A percentile compares a stretch with the other conserved stretches of the same genome.
phyloP scores from a whole-genome alignment of 2,797 vertebrate genomes.

The Florisuga fusca region DNA sequence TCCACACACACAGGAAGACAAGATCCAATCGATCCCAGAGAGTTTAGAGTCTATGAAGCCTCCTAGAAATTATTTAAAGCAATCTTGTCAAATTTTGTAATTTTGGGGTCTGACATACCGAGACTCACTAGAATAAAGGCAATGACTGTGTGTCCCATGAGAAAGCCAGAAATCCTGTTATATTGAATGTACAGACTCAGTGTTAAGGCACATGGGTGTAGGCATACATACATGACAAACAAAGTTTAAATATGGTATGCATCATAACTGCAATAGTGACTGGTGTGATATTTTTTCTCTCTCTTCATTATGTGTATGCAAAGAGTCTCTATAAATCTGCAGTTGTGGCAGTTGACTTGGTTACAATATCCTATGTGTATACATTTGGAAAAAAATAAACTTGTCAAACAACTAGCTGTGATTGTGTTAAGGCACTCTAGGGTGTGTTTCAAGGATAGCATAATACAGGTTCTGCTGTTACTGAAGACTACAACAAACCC shows the following conservation, averaged over 20 bases:
- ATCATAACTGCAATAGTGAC: background rate
- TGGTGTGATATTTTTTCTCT: background rate
- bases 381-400: background rate
- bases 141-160: background rate
- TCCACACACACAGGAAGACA: slow-evolving; percentile 21
- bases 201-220: slow-evolving; percentile 21
- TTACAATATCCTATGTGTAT: background rate
- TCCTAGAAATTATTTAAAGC: background rate
- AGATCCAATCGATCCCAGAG: background rate
- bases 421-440: slow-evolving; percentile 39
- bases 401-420: background rate
- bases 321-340: background rate
- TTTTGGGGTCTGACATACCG: background rate
- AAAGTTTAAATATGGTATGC: background rate
- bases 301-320: background rate
- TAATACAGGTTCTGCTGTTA: background rate
- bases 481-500: slow-evolving; percentile 23
- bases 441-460: slow-evolving; percentile 19
- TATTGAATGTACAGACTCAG: background rate
- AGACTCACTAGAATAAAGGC: slow-evolving; percentile 5
- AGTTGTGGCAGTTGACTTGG: background rate
- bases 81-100: background rate
- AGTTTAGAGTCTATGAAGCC: background rate
- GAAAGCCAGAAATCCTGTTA: background rate
- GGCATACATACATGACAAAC: background rate